Evolutionary conservation across 2,888 invertebrate species (phyloP).

Genomic region (Buathra laborator): DNA sequence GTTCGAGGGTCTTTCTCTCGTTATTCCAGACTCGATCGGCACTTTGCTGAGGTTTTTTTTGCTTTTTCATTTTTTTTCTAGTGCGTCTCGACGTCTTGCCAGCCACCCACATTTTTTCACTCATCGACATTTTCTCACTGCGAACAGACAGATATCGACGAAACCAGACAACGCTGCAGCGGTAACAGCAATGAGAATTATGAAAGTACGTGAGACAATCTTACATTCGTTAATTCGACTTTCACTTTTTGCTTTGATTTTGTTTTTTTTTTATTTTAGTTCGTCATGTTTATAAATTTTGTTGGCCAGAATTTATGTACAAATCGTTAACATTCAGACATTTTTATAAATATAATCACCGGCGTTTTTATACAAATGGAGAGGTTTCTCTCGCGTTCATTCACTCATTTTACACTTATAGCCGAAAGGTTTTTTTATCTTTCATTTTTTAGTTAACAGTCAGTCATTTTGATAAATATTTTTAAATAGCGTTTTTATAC

Average conservation of each 20-base stretch:
- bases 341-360: no score
- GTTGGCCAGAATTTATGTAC: not conserved
- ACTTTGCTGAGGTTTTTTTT: slow-evolving; percentile 17
- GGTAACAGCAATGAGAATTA: slow-evolving; percentile 41
- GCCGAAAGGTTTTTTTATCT: no score
- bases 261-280: not conserved
- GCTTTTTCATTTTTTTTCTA: not conserved
- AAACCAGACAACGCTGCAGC: slow-evolving; percentile 39
- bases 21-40: slow-evolving; percentile 32
- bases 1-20: slow-evolving; percentile 33
- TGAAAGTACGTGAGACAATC: slow-evolving; percentile 19
- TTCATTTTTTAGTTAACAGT: no score
- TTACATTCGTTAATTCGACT: slow-evolving; percentile 27
- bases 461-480: no score
- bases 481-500: no score
- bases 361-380: no score
- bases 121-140: slow-evolving; percentile 54
- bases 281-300: not conserved
- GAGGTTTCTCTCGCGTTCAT: no score
- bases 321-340: not conserved
- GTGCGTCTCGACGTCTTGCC: slow-evolving; percentile 3
- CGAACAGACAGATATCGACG: slow-evolving; percentile 41
- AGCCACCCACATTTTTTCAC: slow-evolving; percentile 50
- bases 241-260: slow-evolving; percentile 6
- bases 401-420: no score